phyloP scores from a whole-genome alignment of 2,113 vertebrate species.

The Phalacrocorax pelagicus region DNA sequence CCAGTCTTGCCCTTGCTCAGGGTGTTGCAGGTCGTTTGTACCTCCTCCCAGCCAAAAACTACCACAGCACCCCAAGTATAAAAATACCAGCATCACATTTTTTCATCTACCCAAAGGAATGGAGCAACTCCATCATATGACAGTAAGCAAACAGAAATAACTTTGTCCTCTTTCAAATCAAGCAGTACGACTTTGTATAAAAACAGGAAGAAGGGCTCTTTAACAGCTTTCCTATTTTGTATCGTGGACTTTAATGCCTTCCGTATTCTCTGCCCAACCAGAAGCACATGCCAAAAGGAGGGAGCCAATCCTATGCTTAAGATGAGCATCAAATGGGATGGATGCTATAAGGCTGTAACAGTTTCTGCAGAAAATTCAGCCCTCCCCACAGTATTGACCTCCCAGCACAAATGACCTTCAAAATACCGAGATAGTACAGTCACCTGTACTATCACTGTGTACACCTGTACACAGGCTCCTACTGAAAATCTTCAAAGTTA shows the following conservation, averaged over 20 bases:
- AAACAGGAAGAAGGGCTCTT: not conserved
- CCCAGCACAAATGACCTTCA: not conserved
- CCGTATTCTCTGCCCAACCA: not conserved
- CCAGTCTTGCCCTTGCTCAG: not conserved
- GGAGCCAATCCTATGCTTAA: not conserved
- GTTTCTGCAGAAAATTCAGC: not conserved
- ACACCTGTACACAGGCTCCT: too few relatives aligned
- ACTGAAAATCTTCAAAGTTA: not conserved
- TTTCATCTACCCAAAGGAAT: not conserved
- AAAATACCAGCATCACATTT: not conserved
- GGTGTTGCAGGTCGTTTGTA: not conserved
- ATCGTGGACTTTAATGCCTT: not conserved
- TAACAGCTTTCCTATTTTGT: not conserved
- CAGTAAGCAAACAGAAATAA: not conserved
- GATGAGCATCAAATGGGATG: not conserved
- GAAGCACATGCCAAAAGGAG: not conserved
- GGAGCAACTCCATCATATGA: not conserved
- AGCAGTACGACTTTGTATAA: not conserved
- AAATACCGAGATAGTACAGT: not conserved
- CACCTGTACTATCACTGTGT: too few relatives aligned
- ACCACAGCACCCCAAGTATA: not conserved
- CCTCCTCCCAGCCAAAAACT: not conserved
- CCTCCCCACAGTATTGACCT: not conserved
- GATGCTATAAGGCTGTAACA: not conserved
- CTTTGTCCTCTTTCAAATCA: not conserved